These are phyloP conservation scores for Drosophila mayaguana DNA, from an alignment of 2,888 invertebrate species.

Conservation along the genomic window DNA sequence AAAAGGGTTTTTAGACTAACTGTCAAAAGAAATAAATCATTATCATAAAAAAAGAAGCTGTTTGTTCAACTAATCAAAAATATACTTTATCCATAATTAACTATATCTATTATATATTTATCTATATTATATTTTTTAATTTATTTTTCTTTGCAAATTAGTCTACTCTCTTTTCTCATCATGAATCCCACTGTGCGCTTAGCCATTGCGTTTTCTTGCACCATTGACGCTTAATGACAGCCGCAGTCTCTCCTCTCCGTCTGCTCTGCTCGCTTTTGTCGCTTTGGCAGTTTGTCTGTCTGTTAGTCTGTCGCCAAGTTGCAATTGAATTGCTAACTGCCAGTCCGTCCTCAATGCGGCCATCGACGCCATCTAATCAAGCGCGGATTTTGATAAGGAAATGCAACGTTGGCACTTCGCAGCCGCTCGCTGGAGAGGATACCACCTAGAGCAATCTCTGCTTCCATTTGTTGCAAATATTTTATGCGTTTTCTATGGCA, in stretches of 20 bases:
- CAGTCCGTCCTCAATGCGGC: slow-evolving; percentile 43
- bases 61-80: not conserved
- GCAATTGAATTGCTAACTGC: slow-evolving; percentile 61
- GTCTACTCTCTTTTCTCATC: not conserved
- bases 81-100: not conserved
- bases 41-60: too few species aligned
- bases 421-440: not conserved
- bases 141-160: not conserved
- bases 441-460: slow-evolving; percentile 19
- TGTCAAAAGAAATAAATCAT: too few species aligned
- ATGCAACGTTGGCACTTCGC: slow-evolving; percentile 55
- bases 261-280: slow-evolving; percentile 19
- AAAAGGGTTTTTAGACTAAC: too few species aligned
- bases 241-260: slow-evolving; percentile 28
- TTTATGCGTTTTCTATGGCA: slow-evolving; percentile 54
- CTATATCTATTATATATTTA: not conserved
- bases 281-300: slow-evolving; percentile 24
- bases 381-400: slow-evolving; percentile 70
- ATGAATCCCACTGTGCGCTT: slow-evolving; percentile 44
- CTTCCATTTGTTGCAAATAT: slow-evolving; percentile 42
- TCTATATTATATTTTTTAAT: not conserved
- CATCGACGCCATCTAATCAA: slow-evolving; percentile 66
- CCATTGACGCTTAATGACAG: slow-evolving; percentile 71
- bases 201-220: slow-evolving; percentile 60
- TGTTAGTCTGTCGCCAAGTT: slow-evolving; percentile 24